These are phyloP conservation scores for Leuciscus waleckii DNA, from an alignment of 2,797 vertebrate genomes.

Conservation along the genomic window DNA sequence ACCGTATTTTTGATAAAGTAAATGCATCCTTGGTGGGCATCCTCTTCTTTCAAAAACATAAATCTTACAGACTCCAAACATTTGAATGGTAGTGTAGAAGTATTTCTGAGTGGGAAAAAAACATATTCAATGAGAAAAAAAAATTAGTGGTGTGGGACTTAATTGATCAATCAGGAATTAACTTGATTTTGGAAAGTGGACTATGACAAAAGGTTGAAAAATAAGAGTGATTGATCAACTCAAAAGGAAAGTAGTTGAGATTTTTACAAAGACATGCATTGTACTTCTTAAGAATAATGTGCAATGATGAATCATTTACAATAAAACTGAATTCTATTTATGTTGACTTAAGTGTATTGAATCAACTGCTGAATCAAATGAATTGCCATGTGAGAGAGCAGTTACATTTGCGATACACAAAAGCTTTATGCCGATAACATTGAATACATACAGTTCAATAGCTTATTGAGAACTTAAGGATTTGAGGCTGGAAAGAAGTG, in stretches of 20 bases:
- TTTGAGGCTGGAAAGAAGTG: neutral
- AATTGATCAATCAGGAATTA: neutral
- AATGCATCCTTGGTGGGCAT: no score
- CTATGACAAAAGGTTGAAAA: neutral
- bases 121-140: neutral
- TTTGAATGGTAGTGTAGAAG: neutral
- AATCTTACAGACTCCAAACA: no score
- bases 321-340: neutral
- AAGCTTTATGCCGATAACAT: neutral
- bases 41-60: neutral
- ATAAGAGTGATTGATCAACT: neutral
- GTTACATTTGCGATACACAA: neutral
- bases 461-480: neutral
- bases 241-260: neutral
- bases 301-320: neutral
- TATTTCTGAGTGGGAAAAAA: neutral
- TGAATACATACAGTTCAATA: neutral
- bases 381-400: neutral
- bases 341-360: neutral
- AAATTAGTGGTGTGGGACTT: neutral
- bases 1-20: neutral
- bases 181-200: neutral
- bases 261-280: neutral
- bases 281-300: neutral
- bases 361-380: conserved; percentile 3